Evolutionary conservation across 2,113 vertebrate genomes (phyloP).

Genomic region (Spermophilus dauricus): DNA sequence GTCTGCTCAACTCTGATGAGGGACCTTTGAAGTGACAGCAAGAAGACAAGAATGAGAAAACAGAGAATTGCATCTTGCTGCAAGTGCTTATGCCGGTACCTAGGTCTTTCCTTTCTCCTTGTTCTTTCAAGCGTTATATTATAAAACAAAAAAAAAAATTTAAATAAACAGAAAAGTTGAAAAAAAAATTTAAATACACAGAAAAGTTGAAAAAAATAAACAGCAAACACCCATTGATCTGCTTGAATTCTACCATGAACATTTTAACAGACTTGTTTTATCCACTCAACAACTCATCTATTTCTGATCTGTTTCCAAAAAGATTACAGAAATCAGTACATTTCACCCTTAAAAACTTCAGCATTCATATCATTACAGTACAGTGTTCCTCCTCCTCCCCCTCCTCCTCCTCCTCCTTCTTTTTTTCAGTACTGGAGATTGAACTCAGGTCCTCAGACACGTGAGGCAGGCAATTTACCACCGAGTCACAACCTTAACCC

Average conservation of each 20-base stretch:
- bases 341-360: background rate
- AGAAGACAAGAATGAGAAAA: background rate
- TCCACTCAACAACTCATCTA: background rate
- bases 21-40: background rate
- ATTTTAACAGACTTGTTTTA: background rate
- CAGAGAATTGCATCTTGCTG: background rate
- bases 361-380: background rate
- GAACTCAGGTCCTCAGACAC: no score
- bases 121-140: background rate
- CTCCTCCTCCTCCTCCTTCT: no score
- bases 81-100: background rate
- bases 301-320: slow-evolving; percentile 9
- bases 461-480: no score
- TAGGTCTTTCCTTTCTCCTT: background rate
- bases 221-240: background rate
- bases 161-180: no score
- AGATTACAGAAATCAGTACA: background rate
- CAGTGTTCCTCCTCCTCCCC: no score
- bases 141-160: no score
- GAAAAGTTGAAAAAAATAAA: background rate
- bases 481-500: no score
- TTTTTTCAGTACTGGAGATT: no score
- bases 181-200: background rate
- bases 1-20: background rate
- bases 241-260: background rate